phyloP scores from a whole-genome alignment of 2,888 invertebrate genomes.

The Biston stratarius region DNA sequence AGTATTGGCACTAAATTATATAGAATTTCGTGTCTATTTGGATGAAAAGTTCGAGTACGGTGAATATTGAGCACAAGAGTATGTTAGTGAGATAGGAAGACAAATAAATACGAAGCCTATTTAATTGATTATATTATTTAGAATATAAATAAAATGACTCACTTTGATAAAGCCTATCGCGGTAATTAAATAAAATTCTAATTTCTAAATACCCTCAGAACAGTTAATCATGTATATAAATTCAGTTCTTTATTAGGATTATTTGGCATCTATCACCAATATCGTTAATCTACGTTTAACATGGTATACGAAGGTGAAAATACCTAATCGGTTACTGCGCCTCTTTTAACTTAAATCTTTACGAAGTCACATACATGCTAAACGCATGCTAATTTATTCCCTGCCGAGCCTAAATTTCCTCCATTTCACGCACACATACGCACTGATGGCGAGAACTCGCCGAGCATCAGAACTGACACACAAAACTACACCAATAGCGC shows the following conservation, averaged over 20 bases:
- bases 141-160: constrained; percentile 57
- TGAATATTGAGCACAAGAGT: constrained; percentile 64
- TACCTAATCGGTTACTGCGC: constrained; percentile 79
- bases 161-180: constrained; percentile 57
- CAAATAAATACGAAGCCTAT: constrained; percentile 38
- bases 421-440: constrained; percentile 71
- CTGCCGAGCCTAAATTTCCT: constrained; percentile 84
- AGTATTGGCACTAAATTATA: constrained; percentile 83
- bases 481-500: constrained; percentile 54
- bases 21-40: constrained; percentile 60
- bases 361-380: constrained; percentile 54
- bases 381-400: constrained; percentile 68
- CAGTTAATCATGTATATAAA: constrained; percentile 84
- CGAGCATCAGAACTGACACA: constrained; percentile 45
- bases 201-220: constrained; percentile 84
- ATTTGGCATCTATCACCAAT: constrained; percentile 86
- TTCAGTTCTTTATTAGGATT: constrained; percentile 87
- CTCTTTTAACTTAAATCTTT: constrained; percentile 73
- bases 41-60: constrained; percentile 52
- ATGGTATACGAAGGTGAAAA: constrained; percentile 83
- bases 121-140: constrained; percentile 46
- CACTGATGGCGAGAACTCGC: constrained; percentile 47
- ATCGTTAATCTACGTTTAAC: constrained; percentile 79
- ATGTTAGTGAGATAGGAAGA: constrained; percentile 44
- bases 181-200: constrained; percentile 77